phyloP scores from a whole-genome alignment of 2,888 invertebrate genomes.

The Pemphredon lugubris region DNA sequence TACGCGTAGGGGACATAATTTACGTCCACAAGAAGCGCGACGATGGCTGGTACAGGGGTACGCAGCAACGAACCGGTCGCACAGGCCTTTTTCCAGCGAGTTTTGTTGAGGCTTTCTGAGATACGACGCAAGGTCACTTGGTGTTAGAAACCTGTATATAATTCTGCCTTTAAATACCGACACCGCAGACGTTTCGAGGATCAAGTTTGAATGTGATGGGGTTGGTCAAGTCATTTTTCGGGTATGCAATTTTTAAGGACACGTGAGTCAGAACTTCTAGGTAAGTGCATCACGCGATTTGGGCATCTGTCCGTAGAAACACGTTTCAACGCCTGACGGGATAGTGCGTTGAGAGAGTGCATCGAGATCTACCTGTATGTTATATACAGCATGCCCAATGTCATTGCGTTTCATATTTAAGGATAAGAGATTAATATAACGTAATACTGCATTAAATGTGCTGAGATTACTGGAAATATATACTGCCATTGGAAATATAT shows the following conservation, averaged over 20 bases:
- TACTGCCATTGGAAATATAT: constrained; percentile 67
- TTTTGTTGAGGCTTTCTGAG: constrained; percentile 90
- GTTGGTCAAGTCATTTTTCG: neutral
- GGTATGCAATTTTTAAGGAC: neutral
- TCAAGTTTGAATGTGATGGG: constrained; percentile 3
- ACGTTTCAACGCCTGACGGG: neutral
- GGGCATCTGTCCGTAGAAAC: constrained; percentile 1
- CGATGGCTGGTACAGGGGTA: constrained; percentile 98
- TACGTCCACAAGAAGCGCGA: constrained; percentile 95
- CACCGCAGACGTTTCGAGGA: neutral
- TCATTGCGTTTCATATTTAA: neutral
- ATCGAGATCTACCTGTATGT: constrained; percentile 14
- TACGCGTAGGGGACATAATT: constrained; percentile 95
- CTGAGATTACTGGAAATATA: constrained; percentile 41
- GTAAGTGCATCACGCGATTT: constrained; percentile 25
- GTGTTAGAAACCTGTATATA: constrained; percentile 81
- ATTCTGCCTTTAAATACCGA: constrained; percentile 31
- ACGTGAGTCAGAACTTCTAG: constrained; percentile 9
- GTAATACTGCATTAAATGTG: constrained; percentile 20
- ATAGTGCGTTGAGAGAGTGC: constrained; percentile 3
- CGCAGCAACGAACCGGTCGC: constrained; percentile 93
- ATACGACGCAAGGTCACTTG: constrained; percentile 74
- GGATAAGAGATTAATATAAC: constrained; percentile 4
- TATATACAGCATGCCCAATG: constrained; percentile 6
- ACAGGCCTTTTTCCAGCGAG: constrained; percentile 97